These are phyloP conservation scores for Propsilocerus akamusi DNA, from an alignment of 1,140 invertebrate species.

Conservation along the genomic window DNA sequence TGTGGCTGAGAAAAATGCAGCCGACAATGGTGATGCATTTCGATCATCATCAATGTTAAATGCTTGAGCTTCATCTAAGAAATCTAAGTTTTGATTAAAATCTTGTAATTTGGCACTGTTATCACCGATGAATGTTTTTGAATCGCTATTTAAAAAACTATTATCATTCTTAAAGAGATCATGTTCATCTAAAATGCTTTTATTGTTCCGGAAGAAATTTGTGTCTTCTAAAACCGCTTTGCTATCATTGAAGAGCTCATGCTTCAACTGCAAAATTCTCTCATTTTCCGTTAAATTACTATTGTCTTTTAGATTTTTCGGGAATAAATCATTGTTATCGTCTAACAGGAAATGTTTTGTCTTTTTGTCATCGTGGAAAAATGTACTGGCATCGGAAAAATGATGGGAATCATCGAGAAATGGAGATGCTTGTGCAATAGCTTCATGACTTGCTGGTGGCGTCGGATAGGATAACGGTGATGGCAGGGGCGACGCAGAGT, in stretches of 20 bases:
- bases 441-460: constrained; percentile 65
- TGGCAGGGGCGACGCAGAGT: constrained; percentile 36
- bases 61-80: constrained; percentile 21
- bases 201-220: constrained; percentile 6
- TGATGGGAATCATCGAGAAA: constrained; percentile 22
- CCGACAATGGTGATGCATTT: constrained; percentile 49
- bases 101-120: constrained; percentile 18
- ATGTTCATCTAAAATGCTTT: not conserved
- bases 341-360: constrained; percentile 13
- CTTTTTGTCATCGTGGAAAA: constrained; percentile 19
- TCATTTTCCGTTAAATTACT: constrained; percentile 24
- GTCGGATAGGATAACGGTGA: constrained; percentile 65
- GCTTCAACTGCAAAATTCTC: constrained; percentile 30
- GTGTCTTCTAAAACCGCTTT: constrained; percentile 20
- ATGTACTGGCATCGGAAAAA: constrained; percentile 17
- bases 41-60: constrained; percentile 33
- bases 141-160: constrained; percentile 13
- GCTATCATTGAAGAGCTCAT: constrained; percentile 14
- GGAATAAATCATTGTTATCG: constrained; percentile 1
- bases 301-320: not conserved
- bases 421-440: constrained; percentile 25
- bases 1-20: constrained; percentile 67
- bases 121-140: constrained; percentile 11
- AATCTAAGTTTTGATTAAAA: constrained; percentile 21
- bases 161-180: constrained; percentile 19